A percentile compares a stretch with the other conserved stretches of the same genome.
Conservation (phyloP, 2,797 vertebrate genomes). For the Sebastes hubbsi region DNA sequence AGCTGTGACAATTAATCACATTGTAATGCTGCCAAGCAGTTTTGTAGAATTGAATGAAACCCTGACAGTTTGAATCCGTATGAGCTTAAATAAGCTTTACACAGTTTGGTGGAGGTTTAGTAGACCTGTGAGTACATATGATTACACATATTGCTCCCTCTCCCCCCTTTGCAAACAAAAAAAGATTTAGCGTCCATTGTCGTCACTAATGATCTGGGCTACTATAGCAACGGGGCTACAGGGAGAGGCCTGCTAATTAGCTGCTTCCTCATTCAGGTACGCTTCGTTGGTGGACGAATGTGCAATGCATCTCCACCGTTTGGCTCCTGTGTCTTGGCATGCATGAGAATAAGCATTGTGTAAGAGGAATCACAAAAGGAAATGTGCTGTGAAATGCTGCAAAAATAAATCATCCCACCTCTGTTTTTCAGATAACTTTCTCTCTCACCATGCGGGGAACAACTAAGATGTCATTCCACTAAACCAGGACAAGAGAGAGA, state of each 20-base stretch:
- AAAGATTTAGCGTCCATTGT: slow-evolving; percentile 27
- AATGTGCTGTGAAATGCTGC: slow-evolving; percentile 27
- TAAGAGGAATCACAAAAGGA: background rate
- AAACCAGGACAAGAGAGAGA: slow-evolving; percentile 4
- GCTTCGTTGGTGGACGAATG: slow-evolving; percentile 23
- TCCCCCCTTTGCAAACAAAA: slow-evolving; percentile 11
- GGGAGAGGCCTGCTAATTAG: slow-evolving; percentile 61
- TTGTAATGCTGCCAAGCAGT: background rate
- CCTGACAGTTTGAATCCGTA: background rate
- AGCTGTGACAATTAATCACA: background rate
- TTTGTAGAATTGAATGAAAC: background rate
- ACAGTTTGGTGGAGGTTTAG: background rate
- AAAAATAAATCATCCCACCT: slow-evolving; percentile 5
- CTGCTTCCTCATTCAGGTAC: slow-evolving; percentile 39
- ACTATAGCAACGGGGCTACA: slow-evolving; percentile 65
- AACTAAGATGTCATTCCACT: slow-evolving; percentile 38
- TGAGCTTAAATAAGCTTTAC: background rate
- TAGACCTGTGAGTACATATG: background rate
- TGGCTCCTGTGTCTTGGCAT: background rate
- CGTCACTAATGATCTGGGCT: slow-evolving; percentile 53
- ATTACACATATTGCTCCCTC: background rate
- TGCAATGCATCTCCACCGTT: background rate
- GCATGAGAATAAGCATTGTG: background rate
- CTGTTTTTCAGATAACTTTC: slow-evolving; percentile 55
- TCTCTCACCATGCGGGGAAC: slow-evolving; percentile 54